Evolutionary conservation across 1,140 invertebrate species (phyloP), one percentile per base, ranked within the genome.

Genomic region (Leptonema lineaticorne): DNA sequence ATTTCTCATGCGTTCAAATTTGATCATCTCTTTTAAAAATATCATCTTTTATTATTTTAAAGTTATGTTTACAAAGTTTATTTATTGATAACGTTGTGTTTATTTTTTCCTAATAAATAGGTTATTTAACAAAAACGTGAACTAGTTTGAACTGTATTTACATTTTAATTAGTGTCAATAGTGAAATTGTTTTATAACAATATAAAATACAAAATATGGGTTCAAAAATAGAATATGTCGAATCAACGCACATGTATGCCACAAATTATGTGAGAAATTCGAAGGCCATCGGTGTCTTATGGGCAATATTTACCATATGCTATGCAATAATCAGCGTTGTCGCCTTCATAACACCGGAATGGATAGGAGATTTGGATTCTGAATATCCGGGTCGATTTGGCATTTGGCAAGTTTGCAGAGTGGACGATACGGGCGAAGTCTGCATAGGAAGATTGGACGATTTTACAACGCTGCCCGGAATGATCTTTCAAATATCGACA

Each of bases 251-350:
- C 79, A 87, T 94, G 77, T 93, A 95, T 79, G 92, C 92, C 58
- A 92, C 92, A 20, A 96, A 93, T 80, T 98, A 97, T 80, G 91
- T 96, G 45, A 86, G 95, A 75, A 97, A 98, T 85, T 95, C 93
- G 50, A 94, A 96, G 83, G 95, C 96, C 37, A 95, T 98, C 63
- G 95, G 94, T 41, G 94, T 98, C 16, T 84, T 98, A 48, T 98
- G 97, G 97, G 95, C 91, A 20, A 93, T 98, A 73, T 97, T 98
- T 78, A 92, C 93, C 60, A 92, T 97, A 75, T 98, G 96, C 81
- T 98, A 95, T 79, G 93, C 94, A 57, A 97, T 99, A 74, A 96
- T 98, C 75, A 90, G 90, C 63, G 89, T 96, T 65, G 94, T 98
- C 16, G 92, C 95, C 0, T 97, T 98, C 78, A 88, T 97, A 16